A percentile compares a stretch with the other conserved stretches of the same genome.
Evolutionary conservation across 2,113 vertebrate species (phyloP).

Genomic region (Spea bombifrons): DNA sequence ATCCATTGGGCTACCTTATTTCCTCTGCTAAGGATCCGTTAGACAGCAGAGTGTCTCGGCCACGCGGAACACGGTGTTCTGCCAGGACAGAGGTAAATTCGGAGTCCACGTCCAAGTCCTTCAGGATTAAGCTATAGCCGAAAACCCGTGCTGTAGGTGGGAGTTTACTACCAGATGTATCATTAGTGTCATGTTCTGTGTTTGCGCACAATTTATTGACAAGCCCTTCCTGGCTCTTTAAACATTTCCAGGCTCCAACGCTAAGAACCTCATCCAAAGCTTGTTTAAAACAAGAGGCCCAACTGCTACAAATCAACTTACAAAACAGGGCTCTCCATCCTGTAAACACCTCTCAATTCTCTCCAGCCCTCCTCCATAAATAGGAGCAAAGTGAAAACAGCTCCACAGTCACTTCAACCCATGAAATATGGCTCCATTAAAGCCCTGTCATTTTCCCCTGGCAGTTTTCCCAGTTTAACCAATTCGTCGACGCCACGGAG

Average conservation of each 20-base stretch:
- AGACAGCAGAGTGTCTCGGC: neutral
- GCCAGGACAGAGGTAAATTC: neutral
- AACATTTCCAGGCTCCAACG: neutral
- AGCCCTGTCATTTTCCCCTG: slow-evolving; percentile 31
- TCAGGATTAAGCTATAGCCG: neutral
- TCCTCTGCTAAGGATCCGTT: neutral
- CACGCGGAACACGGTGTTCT: neutral
- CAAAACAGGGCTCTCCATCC: slow-evolving; percentile 1
- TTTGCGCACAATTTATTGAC: slow-evolving; percentile 22
- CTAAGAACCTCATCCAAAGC: neutral
- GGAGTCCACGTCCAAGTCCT: neutral
- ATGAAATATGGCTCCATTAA: slow-evolving; percentile 45
- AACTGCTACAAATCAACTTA: slow-evolving; percentile 24
- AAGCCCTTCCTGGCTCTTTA: slow-evolving; percentile 23
- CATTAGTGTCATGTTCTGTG: slow-evolving; percentile 27
- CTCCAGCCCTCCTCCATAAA: slow-evolving; percentile 28
- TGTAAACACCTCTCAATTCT: slow-evolving; percentile 16
- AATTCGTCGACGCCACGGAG: slow-evolving; percentile 15
- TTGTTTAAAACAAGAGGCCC: slow-evolving; percentile 3
- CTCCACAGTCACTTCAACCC: slow-evolving; percentile 32
- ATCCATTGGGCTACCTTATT: neutral
- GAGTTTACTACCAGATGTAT: slow-evolving; percentile 11
- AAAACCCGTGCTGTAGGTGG: neutral
- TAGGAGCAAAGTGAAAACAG: slow-evolving; percentile 20
- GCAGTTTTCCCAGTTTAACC: slow-evolving; percentile 37